A percentile compares a stretch with the other conserved stretches of the same genome.
These are phyloP conservation scores for Heteropelma amictum DNA, from an alignment of 2,888 invertebrate species.

Conservation along the genomic window DNA sequence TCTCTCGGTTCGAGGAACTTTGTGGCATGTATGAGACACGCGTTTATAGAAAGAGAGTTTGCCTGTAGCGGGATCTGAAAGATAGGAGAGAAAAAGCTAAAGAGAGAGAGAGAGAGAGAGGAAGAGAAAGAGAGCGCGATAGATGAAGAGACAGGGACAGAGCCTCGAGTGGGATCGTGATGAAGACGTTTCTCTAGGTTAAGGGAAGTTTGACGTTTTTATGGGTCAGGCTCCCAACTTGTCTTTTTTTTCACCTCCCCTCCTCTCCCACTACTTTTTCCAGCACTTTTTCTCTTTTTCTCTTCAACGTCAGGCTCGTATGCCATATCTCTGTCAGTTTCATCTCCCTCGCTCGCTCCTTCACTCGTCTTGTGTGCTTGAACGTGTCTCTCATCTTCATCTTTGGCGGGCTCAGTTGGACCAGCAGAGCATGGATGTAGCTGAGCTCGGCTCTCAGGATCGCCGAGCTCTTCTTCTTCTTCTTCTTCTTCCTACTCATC, in stretches of 20 bases:
- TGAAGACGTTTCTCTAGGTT: constrained; percentile 78
- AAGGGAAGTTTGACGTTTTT: constrained; percentile 78
- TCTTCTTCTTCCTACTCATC: constrained; percentile 54
- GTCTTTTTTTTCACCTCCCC: constrained; percentile 63
- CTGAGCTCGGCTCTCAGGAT: constrained; percentile 22
- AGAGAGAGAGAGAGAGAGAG: constrained; percentile 45
- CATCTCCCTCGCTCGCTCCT: constrained; percentile 28
- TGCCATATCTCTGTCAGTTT: constrained; percentile 1
- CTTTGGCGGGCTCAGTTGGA: constrained; percentile 20
- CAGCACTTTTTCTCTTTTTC: constrained; percentile 31
- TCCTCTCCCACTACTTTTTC: constrained; percentile 23
- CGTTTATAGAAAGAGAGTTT: constrained; percentile 34
- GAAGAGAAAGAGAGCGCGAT: constrained; percentile 4
- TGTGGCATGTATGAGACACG: constrained; percentile 37
- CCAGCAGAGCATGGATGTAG: constrained; percentile 11
- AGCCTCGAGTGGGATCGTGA: constrained; percentile 66
- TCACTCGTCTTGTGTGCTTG: constrained; percentile 29
- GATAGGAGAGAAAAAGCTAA: constrained; percentile 35
- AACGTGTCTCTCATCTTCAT: constrained; percentile 36
- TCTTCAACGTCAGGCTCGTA: constrained; percentile 13
- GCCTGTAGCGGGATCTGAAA: constrained; percentile 34
- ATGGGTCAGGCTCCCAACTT: constrained; percentile 73
- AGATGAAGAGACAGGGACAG: constrained; percentile 47
- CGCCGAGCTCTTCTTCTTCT: no score
- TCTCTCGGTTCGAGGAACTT: constrained; percentile 50